Percentiles rank a stretch among this genome's conserved stretches.
Conservation (phyloP, 2,113 vertebrate species). For the Bostrychus sinensis region DNA sequence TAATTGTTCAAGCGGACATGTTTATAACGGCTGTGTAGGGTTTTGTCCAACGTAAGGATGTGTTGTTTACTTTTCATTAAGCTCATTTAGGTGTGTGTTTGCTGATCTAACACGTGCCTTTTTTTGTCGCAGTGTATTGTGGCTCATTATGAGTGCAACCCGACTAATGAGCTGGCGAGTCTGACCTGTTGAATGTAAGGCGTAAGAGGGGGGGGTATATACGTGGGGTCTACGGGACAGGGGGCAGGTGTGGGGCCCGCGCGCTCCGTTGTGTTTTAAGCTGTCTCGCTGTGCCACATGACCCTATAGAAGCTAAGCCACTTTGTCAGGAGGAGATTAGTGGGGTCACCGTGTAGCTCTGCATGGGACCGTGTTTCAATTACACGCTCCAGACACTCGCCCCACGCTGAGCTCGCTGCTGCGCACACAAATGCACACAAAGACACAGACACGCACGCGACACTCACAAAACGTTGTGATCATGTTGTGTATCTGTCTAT, state of each 20-base stretch:
- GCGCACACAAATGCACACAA: slow-evolving; percentile 20
- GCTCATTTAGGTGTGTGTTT: slow-evolving; percentile 3
- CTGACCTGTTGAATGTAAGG: slow-evolving; percentile 45
- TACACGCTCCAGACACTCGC: slow-evolving; percentile 68
- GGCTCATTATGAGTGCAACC: background rate
- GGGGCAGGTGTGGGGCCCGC: background rate
- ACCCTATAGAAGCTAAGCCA: slow-evolving; percentile 80
- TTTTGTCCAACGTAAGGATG: background rate
- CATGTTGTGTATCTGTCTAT: too few relatives aligned
- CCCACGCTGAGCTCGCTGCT: slow-evolving; percentile 60
- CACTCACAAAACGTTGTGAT: slow-evolving; percentile 2
- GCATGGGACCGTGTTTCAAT: slow-evolving; percentile 74
- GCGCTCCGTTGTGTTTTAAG: slow-evolving; percentile 68
- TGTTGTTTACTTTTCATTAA: background rate
- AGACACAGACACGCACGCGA: too few relatives aligned
- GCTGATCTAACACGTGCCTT: background rate
- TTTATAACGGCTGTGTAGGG: background rate
- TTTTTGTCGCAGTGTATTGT: background rate
- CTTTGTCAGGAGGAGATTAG: slow-evolving; percentile 83
- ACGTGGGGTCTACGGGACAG: slow-evolving; percentile 17
- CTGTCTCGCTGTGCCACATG: slow-evolving; percentile 76
- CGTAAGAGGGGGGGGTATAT: too few relatives aligned
- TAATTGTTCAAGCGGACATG: background rate
- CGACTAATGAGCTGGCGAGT: background rate
- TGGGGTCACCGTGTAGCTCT: slow-evolving; percentile 74